phyloP scores from a whole-genome alignment of 2,797 vertebrate genomes.

The Gymnoscopelus microlampas region DNA sequence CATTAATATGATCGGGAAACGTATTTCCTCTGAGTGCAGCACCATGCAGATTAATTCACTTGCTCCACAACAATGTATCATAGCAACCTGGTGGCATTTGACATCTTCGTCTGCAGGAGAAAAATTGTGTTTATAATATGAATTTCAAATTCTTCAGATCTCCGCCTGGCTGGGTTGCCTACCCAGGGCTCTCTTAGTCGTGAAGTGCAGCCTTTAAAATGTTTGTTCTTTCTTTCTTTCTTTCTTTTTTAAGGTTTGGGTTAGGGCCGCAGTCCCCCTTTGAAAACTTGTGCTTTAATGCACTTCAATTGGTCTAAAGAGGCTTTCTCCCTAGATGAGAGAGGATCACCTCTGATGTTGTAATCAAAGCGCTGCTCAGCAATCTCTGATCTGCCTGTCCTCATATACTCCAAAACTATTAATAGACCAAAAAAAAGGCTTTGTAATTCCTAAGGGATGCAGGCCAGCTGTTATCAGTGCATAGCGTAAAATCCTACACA shows the following conservation, averaged over 20 bases:
- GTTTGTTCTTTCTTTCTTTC: too few relatives aligned
- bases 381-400: slow-evolving; percentile 68
- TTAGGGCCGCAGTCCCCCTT: slow-evolving; percentile 2
- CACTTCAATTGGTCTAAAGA: slow-evolving; percentile 37
- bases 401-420: slow-evolving; percentile 67
- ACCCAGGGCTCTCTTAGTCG: too few relatives aligned
- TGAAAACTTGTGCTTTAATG: slow-evolving; percentile 28
- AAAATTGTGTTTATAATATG: background rate
- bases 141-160: background rate
- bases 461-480: slow-evolving; percentile 66
- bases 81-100: slow-evolving; percentile 3
- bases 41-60: slow-evolving; percentile 50
- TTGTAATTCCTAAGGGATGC: slow-evolving; percentile 59
- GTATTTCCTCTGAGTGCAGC: slow-evolving; percentile 49
- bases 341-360: slow-evolving; percentile 65
- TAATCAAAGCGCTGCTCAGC: slow-evolving; percentile 73
- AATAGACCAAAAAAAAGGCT: slow-evolving; percentile 66
- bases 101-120: slow-evolving; percentile 4
- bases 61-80: slow-evolving; percentile 14
- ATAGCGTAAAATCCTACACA: slow-evolving; percentile 65
- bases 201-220: too few relatives aligned
- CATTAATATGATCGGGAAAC: slow-evolving; percentile 61
- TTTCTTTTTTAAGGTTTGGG: too few relatives aligned
- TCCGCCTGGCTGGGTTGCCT: too few relatives aligned
- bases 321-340: slow-evolving; percentile 49